Evolutionary conservation across 2,113 vertebrate genomes (phyloP).

Genomic region (Odontesthes bonariensis): DNA sequence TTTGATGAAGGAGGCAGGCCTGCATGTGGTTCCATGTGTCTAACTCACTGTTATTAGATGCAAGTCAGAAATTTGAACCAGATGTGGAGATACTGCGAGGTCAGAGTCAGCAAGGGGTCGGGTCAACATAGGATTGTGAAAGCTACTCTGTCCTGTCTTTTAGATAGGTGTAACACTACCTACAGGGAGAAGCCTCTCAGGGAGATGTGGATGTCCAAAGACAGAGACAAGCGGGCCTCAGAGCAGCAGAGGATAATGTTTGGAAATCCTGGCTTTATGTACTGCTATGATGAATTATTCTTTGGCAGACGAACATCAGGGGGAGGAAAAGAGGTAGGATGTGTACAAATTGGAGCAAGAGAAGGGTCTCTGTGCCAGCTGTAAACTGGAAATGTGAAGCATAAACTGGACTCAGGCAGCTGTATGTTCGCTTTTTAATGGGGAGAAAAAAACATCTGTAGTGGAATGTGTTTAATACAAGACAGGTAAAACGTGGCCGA

Average conservation of each 20-base stretch:
- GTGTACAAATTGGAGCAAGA: constrained; percentile 34
- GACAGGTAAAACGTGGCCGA: background rate
- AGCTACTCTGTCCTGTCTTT: constrained; percentile 34
- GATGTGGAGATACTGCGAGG: constrained; percentile 53
- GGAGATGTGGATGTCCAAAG: constrained; percentile 10
- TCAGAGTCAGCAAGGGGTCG: constrained; percentile 38
- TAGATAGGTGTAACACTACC: constrained; percentile 42
- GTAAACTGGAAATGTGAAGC: constrained; percentile 28
- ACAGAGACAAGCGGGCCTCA: constrained; percentile 34
- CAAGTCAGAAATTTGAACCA: constrained; percentile 65
- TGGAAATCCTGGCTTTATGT: constrained; percentile 47
- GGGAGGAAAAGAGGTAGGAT: background rate
- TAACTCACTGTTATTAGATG: constrained; percentile 44
- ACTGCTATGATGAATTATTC: constrained; percentile 40
- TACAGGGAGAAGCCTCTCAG: background rate
- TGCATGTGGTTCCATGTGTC: constrained; percentile 14
- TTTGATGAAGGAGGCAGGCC: constrained; percentile 15
- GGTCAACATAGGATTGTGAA: constrained; percentile 53
- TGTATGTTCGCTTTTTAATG: constrained; percentile 16
- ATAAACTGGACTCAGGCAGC: constrained; percentile 5
- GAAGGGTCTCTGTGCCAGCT: constrained; percentile 31
- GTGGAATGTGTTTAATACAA: background rate
- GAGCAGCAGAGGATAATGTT: constrained; percentile 23
- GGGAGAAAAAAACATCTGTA: constrained; percentile 25
- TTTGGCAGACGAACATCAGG: constrained; percentile 32